A percentile compares a stretch with the other conserved stretches of the same genome.
Conservation (phyloP, 2,797 vertebrate genomes). For the Amblyraja radiata region DNA sequence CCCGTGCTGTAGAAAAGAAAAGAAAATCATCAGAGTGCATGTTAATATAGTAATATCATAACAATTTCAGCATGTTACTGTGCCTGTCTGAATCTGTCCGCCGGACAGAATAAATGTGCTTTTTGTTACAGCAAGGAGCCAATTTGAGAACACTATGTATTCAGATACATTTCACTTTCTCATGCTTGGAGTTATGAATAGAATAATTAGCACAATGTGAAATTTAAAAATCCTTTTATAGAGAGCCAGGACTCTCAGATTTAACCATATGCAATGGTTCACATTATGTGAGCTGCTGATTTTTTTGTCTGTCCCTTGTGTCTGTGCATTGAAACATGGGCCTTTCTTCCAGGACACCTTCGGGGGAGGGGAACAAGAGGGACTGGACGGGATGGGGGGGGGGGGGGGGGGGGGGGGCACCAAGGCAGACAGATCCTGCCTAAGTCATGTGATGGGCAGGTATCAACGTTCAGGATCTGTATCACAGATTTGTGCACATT, state of each 20-base stretch:
- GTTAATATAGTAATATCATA: conserved; percentile 34
- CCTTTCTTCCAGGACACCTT: neutral
- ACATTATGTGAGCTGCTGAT: neutral
- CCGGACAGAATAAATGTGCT: conserved; percentile 15
- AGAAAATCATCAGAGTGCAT: conserved; percentile 32
- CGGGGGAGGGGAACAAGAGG: neutral
- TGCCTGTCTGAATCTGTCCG: conserved; percentile 15
- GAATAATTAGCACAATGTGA: neutral
- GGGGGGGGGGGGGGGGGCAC: neutral
- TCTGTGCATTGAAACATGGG: neutral
- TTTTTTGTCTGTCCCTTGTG: neutral
- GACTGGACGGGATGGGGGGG: neutral
- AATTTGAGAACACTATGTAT: neutral
- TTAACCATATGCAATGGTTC: neutral
- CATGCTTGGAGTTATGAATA: neutral
- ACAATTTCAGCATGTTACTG: conserved; percentile 30
- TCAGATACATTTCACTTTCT: neutral
- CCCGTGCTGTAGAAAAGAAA: conserved; percentile 25
- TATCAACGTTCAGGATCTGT: conserved; percentile 49
- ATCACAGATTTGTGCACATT: conserved; percentile 42
- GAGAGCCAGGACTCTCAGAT: neutral
- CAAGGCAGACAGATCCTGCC: neutral
- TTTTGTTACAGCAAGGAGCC: neutral
- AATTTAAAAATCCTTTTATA: neutral
- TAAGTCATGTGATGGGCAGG: conserved; percentile 54